A percentile compares a stretch with the other conserved stretches of the same genome.
Evolutionary conservation across 1,140 invertebrate species (phyloP).

Genomic region (Globodera rostochiensis): DNA sequence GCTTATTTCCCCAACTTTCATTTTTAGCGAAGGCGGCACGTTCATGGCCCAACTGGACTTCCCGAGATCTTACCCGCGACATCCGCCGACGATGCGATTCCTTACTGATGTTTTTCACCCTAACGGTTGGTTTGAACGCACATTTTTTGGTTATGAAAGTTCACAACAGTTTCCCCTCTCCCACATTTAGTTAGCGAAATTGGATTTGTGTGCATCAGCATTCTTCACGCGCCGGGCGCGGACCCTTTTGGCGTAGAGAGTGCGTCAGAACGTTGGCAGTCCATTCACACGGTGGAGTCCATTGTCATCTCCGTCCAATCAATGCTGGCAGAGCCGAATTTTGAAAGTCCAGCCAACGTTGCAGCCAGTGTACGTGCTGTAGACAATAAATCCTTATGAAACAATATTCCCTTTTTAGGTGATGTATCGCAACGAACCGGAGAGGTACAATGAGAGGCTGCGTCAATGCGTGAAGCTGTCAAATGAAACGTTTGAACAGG

Average conservation of each 20-base stretch:
- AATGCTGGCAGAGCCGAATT: constrained; percentile 16
- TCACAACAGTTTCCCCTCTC: too few relatives aligned
- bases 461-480: neutral
- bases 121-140: neutral
- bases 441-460: neutral
- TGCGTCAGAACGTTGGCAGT: constrained; percentile 13
- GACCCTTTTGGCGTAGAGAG: neutral
- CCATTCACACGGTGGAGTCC: constrained; percentile 10
- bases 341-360: neutral
- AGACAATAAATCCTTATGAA: neutral
- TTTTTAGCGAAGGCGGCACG: neutral
- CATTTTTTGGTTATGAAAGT: neutral
- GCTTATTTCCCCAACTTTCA: neutral
- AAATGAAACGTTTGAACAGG: neutral
- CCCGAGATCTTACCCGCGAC: neutral
- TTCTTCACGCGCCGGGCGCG: constrained; percentile 5
- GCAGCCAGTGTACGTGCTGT: neutral
- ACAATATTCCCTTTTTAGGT: neutral
- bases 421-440: neutral
- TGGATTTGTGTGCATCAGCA: constrained; percentile 20
- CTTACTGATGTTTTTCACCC: neutral
- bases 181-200: neutral
- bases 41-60: neutral
- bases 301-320: constrained; percentile 17
- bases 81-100: neutral